These are phyloP conservation scores for Strix aluco DNA, from an alignment of 2,113 vertebrate species.

Conservation along the genomic window DNA sequence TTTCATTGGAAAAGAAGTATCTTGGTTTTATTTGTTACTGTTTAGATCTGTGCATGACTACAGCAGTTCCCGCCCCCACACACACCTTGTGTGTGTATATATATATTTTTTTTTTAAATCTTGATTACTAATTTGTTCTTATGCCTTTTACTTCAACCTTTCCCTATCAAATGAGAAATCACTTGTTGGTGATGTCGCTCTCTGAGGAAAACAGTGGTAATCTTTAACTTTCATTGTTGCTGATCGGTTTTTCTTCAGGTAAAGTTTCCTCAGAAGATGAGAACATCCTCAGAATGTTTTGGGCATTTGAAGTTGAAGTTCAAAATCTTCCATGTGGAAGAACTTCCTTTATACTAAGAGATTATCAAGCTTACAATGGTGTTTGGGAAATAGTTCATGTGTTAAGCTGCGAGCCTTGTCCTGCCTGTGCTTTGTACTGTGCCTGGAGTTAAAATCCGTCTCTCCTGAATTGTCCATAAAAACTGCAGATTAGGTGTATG, in stretches of 20 bases:
- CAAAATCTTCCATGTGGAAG: background rate
- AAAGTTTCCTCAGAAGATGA: background rate
- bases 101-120: too few relatives aligned
- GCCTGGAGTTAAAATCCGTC: background rate
- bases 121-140: background rate
- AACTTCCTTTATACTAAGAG: background rate
- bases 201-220: background rate
- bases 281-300: background rate
- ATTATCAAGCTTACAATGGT: background rate
- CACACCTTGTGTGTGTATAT: too few relatives aligned
- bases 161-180: background rate
- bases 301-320: background rate
- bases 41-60: background rate
- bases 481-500: background rate
- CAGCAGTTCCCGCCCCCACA: background rate
- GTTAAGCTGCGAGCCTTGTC: background rate
- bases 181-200: accelerated
- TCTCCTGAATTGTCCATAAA: background rate
- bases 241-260: background rate
- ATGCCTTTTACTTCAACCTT: background rate
- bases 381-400: background rate
- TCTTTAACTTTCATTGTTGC: background rate
- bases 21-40: background rate
- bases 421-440: background rate
- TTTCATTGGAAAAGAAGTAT: background rate